These are phyloP conservation scores for Sturnira hondurensis DNA, from an alignment of 2,113 vertebrate genomes.

Conservation along the genomic window DNA sequence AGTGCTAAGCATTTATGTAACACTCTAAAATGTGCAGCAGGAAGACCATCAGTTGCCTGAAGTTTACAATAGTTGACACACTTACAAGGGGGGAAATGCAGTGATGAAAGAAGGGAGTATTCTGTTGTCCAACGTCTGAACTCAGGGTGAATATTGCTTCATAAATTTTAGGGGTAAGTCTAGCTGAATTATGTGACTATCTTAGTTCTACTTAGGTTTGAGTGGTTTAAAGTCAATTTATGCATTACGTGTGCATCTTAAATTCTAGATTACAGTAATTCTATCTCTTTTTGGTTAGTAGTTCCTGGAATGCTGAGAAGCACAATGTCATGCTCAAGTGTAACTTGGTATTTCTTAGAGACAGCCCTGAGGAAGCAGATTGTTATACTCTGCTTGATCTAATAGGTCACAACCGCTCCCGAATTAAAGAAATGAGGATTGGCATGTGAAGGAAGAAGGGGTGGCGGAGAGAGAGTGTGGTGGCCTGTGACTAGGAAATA, in stretches of 20 bases:
- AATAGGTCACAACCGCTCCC: background rate
- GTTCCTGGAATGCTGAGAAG: constrained; percentile 32
- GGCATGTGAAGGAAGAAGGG: background rate
- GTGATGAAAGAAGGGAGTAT: background rate
- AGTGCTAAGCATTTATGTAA: constrained; percentile 41
- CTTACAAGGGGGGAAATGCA: background rate
- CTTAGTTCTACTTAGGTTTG: background rate
- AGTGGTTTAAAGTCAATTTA: background rate
- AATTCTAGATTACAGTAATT: constrained; percentile 45
- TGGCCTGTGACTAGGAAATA: background rate
- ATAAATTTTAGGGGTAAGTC: background rate
- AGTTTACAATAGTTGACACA: constrained; percentile 35
- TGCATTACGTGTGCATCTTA: background rate
- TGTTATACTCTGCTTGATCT: background rate
- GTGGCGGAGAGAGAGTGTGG: background rate
- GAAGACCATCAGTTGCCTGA: constrained; percentile 46
- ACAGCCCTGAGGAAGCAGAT: background rate
- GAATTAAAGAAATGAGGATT: constrained; percentile 15
- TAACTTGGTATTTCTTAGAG: background rate
- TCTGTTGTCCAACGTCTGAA: background rate
- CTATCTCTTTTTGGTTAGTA: background rate
- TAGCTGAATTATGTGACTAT: background rate
- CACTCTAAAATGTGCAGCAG: constrained; percentile 15
- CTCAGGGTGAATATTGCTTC: background rate
- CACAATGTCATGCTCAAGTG: background rate